Base-by-base conservation (phyloP, 1,140 invertebrate species). In the Heliconius hermathena region DNA sequence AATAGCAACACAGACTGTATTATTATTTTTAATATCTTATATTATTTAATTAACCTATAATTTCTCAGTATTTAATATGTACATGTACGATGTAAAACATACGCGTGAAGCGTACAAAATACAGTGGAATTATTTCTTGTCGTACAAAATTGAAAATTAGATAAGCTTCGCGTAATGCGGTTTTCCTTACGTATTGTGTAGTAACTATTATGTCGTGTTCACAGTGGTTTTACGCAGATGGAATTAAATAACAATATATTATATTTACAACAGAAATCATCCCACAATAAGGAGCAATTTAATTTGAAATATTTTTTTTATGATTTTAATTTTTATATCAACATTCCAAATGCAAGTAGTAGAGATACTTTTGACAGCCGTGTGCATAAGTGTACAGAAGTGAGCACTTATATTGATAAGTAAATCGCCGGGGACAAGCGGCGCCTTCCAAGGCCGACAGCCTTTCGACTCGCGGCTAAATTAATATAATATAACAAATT, bases 391-490 rank as follows among this genome's bases (percentile, higher is more conserved):
- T 52, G 29, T 46, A 46, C 41, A 71, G 70, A 49, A 72, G 66
- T 77, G 76, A 81, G 57, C 52, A 73, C 66, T 73, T 72, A 73
- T 81, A 74, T 74, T 73, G 60, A 78, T 81, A 78, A 81, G 52
- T 75, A 78, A 76, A 75, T 75, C 57, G 76, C 71, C 75, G 77
- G 72, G 82, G 81, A 81, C 78, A 82, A 70, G 77, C 77, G 85
- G 89, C 87, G 89, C 87, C 89, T 85, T 76, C 83, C 90, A 91
- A 91, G 90, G 90, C 82, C 89, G 84, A 76, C 86, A 83, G 89
- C 90, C 87, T 90, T 91, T 91, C 88, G 86, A 90, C 85, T 87
- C 81, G 77, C 80, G 77, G 72, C 77, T 80, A 82, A 85, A 89
- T 90, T 90, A 89, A 85, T 87, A 91, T 91, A 90, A 87, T 90